Evolutionary conservation across 2,888 invertebrate genomes (phyloP), one percentile per base, ranked within the genome.

Genomic region (Scaptomyza cyrtandrae): DNA sequence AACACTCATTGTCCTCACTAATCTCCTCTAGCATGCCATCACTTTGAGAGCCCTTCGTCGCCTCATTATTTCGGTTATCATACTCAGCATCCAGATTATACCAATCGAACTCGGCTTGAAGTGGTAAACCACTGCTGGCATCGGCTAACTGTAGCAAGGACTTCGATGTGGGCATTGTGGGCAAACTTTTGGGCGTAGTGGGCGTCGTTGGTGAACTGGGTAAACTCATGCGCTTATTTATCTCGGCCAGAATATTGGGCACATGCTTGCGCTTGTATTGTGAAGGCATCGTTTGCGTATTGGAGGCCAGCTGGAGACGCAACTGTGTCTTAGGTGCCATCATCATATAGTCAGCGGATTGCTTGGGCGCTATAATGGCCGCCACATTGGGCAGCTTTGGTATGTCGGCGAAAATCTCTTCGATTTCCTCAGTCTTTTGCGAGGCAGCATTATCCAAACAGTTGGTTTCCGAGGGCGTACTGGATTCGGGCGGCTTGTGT

Each of bases 371-470:
- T 65, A 95, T 94, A 59, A 95, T 95, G 90, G 95, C 95, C 44
- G 95, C 95, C 71, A 95, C 95, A 91, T 95, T 95, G 41, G 95
- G 95, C 88, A 95, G 93, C 92, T 95, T 95, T 69, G 95, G 95
- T 90, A 95, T 95, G 88, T 95, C 95, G 66, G 91, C 91, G 70
- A 92, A 92, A 76, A 91, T 91, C 79, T 92, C 91, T 78, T 91
- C 90, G 70, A 90, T 90, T 80, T 91, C 91, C 67, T 90, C 90
- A 90, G 91, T 91, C 90, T 90, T 92, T 75, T 89, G 87, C 41
- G 90, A 90, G 59, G 67, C 77, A 45, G 84, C 71, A 53, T 79
- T 78, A 62, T 69, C 58, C 53, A 35, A 50, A 35, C 35, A 50
- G 14, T 24, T 50, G 43, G 75, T 52, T 46, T 86, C 79, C n/a